Base-by-base conservation (phyloP, 1,140 invertebrate species). In the Pissodes strobi region DNA sequence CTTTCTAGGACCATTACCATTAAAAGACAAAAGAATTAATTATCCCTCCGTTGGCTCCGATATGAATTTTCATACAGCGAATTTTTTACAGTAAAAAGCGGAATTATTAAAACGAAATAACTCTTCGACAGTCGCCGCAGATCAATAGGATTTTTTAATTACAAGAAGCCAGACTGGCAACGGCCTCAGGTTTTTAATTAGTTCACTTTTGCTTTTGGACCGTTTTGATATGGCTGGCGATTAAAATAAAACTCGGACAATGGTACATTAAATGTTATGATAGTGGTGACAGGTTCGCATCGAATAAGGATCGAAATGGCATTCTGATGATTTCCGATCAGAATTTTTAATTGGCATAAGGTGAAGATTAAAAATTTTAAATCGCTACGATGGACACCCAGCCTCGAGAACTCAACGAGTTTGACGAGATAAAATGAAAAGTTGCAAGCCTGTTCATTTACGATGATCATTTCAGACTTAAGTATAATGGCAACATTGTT, bases 141-240 rank as follows among this genome's bases (percentile, higher is more conserved):
- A 55, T 55, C 52, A 55, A 55, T 55, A 55, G 52, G 34, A 39
- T 55, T 55, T 55, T 55, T 55, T 55, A 55, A 55, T 55, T 57
- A 43, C 38, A 43, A 57, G 53, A 57, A 57, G 22, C 38, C 39
- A 10, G n/a, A 41, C 53, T 12, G 19, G 38, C 18, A 45, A 57
- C 39, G 38, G 12, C 12, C 39, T 10, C 12, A 27, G 53, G 38
- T 57, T 57, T 57, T 57, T 57, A 57, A 57, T 57, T 57, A 57
- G 53, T 57, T 45, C 53, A 57, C 53, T 57, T 57, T 45, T 57
- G 53, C 53, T 45, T 22, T 57, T 57, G 53, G 38, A 41, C 38
- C 17, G 38, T 6, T 52, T 57, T 45, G 38, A 45, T 57, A 57
- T 45, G 53, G 38, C 34, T 8, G 27, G n/a, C 21, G 53, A 22